Evolutionary conservation across 1,140 invertebrate genomes (phyloP).

Genomic region (Drosophila paulistorum): DNA sequence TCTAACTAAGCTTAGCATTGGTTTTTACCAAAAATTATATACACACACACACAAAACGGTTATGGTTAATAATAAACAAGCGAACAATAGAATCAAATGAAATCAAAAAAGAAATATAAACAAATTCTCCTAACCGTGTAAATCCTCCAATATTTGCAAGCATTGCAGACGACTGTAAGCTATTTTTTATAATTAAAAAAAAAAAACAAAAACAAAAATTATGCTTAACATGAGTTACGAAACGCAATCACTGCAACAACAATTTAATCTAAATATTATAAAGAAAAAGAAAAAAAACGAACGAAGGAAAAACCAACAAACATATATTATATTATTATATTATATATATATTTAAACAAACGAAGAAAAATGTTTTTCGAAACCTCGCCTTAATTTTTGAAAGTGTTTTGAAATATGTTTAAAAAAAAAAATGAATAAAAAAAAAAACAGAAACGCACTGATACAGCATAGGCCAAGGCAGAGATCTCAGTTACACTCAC

Average conservation of each 20-base stretch:
- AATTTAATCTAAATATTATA: constrained; percentile 4
- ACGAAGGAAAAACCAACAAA: constrained; percentile 12
- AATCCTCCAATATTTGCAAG: constrained; percentile 55
- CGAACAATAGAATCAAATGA: constrained; percentile 2
- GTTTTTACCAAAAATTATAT: constrained; percentile 27
- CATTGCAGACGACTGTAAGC: constrained; percentile 60
- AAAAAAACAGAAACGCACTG: constrained; percentile 48
- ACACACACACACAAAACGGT: constrained; percentile 1
- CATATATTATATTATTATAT: constrained; percentile 2
- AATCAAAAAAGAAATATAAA: background rate
- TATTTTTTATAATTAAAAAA: constrained; percentile 28
- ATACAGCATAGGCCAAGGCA: constrained; percentile 53
- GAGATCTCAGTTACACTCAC: constrained; percentile 40
- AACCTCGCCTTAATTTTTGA: constrained; percentile 66
- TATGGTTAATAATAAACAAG: constrained; percentile 29
- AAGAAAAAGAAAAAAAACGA: constrained; percentile 32
- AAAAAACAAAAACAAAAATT: background rate
- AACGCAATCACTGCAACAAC: constrained; percentile 55
- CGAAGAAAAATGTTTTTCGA: constrained; percentile 45
- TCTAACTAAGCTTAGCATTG: constrained; percentile 54
- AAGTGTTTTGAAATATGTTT: constrained; percentile 54
- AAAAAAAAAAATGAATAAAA: constrained; percentile 1
- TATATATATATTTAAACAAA: constrained; percentile 32
- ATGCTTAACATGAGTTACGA: constrained; percentile 57
- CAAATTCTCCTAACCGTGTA: constrained; percentile 21